phyloP scores from a whole-genome alignment of 92 coral and sea anemone species.

The Isaurus tuberculatus region DNA sequence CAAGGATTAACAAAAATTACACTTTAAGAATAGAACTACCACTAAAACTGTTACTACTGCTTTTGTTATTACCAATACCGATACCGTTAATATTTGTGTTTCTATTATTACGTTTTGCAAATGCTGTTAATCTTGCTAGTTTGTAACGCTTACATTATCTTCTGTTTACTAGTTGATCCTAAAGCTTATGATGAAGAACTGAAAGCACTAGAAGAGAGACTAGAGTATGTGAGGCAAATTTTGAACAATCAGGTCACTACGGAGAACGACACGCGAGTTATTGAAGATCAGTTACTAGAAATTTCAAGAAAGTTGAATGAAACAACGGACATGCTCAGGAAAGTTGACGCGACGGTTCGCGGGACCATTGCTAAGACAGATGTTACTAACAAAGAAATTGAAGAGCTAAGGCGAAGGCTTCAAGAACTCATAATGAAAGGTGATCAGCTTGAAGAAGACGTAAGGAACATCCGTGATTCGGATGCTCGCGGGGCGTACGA shows the following conservation, averaged over 20 bases:
- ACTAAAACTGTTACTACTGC: no score
- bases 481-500: constrained; percentile 79
- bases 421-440: constrained; percentile 64
- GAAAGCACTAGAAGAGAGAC: constrained; percentile 75
- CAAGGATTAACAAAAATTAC: no score
- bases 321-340: constrained; percentile 53
- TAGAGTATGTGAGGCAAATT: constrained; percentile 66
- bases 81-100: no score
- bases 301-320: constrained; percentile 49
- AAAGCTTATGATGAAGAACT: constrained; percentile 83
- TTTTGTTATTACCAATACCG: no score
- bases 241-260: constrained; percentile 74
- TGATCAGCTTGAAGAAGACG: constrained; percentile 57
- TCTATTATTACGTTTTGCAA: no score
- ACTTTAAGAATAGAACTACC: no score
- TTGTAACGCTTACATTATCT: no score
- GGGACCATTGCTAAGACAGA: constrained; percentile 55
- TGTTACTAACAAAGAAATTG: constrained; percentile 73
- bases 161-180: constrained; percentile 42
- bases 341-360: constrained; percentile 50
- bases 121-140: no score
- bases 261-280: constrained; percentile 73
- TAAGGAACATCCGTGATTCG: constrained; percentile 61
- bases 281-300: constrained; percentile 66
- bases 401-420: constrained; percentile 65